Evolutionary conservation across 1,140 invertebrate genomes (phyloP).

Genomic region (Oreohelix idahoensis): DNA sequence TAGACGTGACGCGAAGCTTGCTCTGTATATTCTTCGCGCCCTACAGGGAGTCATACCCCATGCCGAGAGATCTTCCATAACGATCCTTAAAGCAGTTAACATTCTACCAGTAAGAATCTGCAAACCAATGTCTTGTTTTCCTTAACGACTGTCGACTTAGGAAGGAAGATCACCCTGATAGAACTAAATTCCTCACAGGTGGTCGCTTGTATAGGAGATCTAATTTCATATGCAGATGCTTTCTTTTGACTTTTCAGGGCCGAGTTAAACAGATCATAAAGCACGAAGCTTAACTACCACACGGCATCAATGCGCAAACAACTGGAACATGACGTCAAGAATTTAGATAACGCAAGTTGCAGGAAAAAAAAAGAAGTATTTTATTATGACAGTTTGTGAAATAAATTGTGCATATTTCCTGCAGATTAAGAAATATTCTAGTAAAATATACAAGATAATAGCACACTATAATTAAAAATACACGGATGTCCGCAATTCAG

Average conservation of each 20-base stretch:
- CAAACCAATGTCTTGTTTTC: neutral
- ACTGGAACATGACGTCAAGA: neutral
- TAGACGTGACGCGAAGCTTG: neutral
- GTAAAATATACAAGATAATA: no score
- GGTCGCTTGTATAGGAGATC: neutral
- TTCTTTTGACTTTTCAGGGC: neutral
- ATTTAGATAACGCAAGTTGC: neutral
- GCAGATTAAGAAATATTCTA: no score
- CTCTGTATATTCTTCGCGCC: neutral
- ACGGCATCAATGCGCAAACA: neutral
- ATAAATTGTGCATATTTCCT: no score
- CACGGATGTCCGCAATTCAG: no score
- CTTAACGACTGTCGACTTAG: neutral
- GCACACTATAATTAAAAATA: no score
- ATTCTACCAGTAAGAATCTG: neutral
- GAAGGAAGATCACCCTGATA: neutral
- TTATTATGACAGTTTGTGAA: no score
- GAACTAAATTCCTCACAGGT: neutral
- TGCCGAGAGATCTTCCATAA: neutral
- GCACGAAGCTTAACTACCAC: neutral
- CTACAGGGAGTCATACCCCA: neutral
- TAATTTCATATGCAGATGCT: neutral
- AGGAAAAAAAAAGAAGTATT: no score
- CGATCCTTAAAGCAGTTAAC: neutral
- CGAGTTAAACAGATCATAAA: neutral